Percentiles rank a stretch among this genome's conserved stretches.
phyloP scores from a whole-genome alignment of 2,113 vertebrate species.

The Chinchilla lanigera region DNA sequence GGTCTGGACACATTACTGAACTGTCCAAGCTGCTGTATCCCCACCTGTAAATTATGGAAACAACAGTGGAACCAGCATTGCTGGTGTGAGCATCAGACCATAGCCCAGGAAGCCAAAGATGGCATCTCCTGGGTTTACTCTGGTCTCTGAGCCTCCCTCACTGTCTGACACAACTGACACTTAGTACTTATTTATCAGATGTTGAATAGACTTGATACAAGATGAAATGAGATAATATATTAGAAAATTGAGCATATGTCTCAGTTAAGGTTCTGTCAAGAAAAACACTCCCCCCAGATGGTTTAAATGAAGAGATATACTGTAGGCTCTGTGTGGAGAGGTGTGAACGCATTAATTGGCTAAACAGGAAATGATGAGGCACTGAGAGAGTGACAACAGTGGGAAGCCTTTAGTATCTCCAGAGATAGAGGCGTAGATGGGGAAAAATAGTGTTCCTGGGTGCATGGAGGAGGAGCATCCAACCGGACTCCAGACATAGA shows the following conservation, averaged over 20 bases:
- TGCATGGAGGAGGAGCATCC: background rate
- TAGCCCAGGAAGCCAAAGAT: background rate
- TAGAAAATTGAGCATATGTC: background rate
- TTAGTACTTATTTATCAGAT: background rate
- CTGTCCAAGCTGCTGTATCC: background rate
- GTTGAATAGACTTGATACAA: background rate
- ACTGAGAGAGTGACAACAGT: background rate
- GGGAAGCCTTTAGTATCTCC: background rate
- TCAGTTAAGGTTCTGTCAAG: background rate
- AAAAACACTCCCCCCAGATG: background rate
- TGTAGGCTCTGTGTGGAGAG: background rate
- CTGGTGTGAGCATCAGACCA: background rate
- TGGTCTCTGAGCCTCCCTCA: background rate
- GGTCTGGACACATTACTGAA: background rate
- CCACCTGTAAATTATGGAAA: background rate
- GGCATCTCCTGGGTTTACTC: background rate
- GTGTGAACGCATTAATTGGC: background rate
- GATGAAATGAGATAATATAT: background rate
- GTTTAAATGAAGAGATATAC: background rate
- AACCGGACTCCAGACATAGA: accelerated
- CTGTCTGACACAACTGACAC: background rate
- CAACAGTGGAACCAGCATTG: too few relatives aligned
- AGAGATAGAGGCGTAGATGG: background rate
- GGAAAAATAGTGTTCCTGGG: background rate
- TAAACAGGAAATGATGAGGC: background rate